Conservation (phyloP, 2,113 vertebrate species). For the Catharus minimus region DNA sequence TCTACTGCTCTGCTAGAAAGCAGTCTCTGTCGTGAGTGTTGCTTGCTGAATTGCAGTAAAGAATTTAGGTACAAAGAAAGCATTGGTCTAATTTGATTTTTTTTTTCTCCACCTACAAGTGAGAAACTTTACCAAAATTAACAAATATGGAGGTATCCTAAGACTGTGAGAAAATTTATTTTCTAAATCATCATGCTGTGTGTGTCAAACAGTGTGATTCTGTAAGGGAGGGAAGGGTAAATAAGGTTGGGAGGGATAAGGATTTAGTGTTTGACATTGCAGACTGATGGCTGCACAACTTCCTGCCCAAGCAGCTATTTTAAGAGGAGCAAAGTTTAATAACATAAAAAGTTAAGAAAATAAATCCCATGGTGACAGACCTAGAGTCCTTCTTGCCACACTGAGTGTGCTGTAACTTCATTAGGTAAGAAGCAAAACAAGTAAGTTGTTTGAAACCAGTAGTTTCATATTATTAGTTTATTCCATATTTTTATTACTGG, state of each 20-base stretch:
- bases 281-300: neutral
- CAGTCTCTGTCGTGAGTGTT: neutral
- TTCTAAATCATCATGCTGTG: neutral
- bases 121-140: neutral
- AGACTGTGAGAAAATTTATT: neutral
- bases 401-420: neutral
- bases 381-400: neutral
- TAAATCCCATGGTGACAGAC: neutral
- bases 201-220: neutral
- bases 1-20: neutral
- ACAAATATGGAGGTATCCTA: neutral
- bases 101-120: no score
- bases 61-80: neutral
- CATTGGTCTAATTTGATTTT: neutral
- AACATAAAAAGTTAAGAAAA: neutral
- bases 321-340: neutral
- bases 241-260: neutral
- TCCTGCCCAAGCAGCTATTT: neutral
- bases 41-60: neutral
- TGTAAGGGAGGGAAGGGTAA: neutral
- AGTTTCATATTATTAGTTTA: neutral
- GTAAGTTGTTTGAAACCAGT: neutral
- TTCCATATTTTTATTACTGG: neutral
- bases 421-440: neutral
- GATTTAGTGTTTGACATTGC: neutral